These are phyloP conservation scores for Herminia tarsipennalis DNA, from an alignment of 2,888 invertebrate genomes.

Conservation along the genomic window DNA sequence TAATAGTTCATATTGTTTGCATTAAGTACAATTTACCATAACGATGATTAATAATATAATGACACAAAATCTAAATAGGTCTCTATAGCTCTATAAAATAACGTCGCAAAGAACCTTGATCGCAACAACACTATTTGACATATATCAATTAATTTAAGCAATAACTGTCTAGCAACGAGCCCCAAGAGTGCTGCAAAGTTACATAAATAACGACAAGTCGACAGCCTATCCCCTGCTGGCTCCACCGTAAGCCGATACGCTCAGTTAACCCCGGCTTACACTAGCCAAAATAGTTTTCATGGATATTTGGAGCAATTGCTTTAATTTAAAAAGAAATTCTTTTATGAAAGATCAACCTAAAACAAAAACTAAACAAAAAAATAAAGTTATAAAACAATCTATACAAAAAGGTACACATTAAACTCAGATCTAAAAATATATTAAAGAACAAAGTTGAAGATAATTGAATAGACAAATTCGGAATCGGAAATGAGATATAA, in stretches of 20 bases:
- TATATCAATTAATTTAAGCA: slow-evolving; percentile 9
- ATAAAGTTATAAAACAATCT: not conserved
- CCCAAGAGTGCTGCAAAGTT: slow-evolving; percentile 5
- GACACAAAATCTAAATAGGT: too few relatives aligned
- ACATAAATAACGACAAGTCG: slow-evolving; percentile 33
- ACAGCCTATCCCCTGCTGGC: slow-evolving; percentile 17
- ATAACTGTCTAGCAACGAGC: slow-evolving; percentile 5
- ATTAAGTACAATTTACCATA: too few relatives aligned
- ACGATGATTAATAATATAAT: too few relatives aligned
- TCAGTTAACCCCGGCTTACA: slow-evolving; percentile 10
- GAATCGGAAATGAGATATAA: not conserved
- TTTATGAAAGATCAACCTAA: too few relatives aligned
- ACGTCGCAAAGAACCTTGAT: not conserved
- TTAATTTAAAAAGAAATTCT: too few relatives aligned
- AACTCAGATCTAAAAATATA: too few relatives aligned
- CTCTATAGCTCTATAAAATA: not conserved
- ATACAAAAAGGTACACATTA: too few relatives aligned
- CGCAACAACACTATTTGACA: slow-evolving; percentile 2
- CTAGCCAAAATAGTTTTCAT: not conserved
- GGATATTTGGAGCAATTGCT: not conserved
- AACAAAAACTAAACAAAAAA: not conserved
- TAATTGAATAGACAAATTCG: not conserved
- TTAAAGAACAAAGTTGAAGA: not conserved
- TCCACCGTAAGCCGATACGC: slow-evolving; percentile 23
- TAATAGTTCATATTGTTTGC: too few relatives aligned